Evolutionary conservation across 2,888 invertebrate species (phyloP).

Genomic region (Dryocosmus kuriphilus): DNA sequence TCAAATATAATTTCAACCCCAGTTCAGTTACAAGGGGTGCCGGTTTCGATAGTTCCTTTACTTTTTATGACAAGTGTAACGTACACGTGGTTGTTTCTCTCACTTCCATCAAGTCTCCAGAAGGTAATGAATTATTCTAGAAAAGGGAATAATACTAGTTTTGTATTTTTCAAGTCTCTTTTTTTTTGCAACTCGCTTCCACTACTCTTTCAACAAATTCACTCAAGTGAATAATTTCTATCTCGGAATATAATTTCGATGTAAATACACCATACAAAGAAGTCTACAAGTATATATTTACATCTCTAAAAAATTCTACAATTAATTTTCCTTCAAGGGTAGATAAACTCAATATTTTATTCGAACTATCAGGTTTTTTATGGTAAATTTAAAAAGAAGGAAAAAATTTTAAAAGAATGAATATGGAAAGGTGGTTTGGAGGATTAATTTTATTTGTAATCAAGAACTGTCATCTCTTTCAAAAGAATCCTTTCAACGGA

Average conservation of each 20-base stretch:
- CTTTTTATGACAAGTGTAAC: constrained; percentile 68
- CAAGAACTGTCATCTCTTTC: neutral
- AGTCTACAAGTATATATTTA: constrained; percentile 19
- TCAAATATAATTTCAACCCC: constrained; percentile 74
- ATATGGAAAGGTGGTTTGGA: neutral
- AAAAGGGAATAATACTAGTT: constrained; percentile 42
- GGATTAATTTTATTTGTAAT: constrained; percentile 5
- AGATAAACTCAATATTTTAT: neutral
- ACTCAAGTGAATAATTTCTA: constrained; percentile 25
- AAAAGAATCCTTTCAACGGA: constrained; percentile 10
- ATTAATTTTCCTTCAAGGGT: neutral
- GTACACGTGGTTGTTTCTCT: constrained; percentile 57
- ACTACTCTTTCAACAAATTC: constrained; percentile 16
- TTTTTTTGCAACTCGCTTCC: constrained; percentile 5
- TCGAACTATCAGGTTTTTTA: neutral
- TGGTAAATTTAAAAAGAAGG: neutral
- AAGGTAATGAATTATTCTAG: constrained; percentile 57
- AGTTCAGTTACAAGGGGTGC: constrained; percentile 65
- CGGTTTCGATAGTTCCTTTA: constrained; percentile 53
- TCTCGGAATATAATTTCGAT: constrained; percentile 28
- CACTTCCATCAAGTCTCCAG: constrained; percentile 25
- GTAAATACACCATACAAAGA: constrained; percentile 25
- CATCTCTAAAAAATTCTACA: constrained; percentile 4
- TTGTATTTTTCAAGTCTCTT: constrained; percentile 28
- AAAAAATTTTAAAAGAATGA: neutral